Evolutionary conservation across 2,888 invertebrate genomes (phyloP).

Genomic region (Lepidocyrtoides sp.): DNA sequence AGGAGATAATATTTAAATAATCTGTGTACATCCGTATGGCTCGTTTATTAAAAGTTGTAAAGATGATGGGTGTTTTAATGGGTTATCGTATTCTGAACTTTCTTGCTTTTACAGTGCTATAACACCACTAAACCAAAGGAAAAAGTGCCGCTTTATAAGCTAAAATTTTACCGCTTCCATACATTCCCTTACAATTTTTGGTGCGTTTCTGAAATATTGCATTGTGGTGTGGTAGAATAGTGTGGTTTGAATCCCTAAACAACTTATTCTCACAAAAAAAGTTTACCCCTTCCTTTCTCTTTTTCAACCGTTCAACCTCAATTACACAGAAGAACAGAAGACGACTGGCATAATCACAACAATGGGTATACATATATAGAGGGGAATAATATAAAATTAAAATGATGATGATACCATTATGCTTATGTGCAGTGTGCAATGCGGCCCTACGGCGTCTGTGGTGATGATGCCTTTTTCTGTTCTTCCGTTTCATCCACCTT

Average conservation of each 20-base stretch:
- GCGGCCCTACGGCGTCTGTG: background rate
- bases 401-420: too few relatives aligned
- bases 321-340: background rate
- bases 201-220: background rate
- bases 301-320: background rate
- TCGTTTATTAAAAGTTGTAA: constrained; percentile 79
- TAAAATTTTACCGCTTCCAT: background rate
- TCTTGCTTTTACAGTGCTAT: constrained; percentile 41
- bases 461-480: background rate
- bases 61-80: constrained; percentile 76
- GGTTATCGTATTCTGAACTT: constrained; percentile 76
- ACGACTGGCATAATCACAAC: background rate
- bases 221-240: background rate
- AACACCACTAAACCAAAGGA: constrained; percentile 2
- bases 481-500: background rate
- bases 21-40: constrained; percentile 73
- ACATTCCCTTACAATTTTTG: background rate
- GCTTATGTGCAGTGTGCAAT: background rate
- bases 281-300: background rate
- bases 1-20: constrained; percentile 78
- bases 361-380: background rate
- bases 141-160: background rate
- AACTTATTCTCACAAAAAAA: constrained; percentile 22
- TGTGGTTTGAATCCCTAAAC: constrained; percentile 49
- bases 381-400: background rate